Base-by-base conservation (phyloP, 2,797 vertebrate genomes). In the Fundulus diaphanus region DNA sequence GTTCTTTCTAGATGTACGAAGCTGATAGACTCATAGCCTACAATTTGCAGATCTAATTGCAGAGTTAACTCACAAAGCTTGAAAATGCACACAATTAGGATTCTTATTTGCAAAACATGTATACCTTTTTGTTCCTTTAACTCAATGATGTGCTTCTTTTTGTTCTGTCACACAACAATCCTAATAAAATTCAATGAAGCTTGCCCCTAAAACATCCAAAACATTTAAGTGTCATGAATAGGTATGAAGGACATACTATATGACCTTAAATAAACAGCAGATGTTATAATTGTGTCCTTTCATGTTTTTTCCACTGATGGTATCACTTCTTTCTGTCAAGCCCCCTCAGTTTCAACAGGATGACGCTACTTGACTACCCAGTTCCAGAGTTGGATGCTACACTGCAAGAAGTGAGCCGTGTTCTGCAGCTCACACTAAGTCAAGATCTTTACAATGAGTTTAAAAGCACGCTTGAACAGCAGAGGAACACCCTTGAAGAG, bases 401-500 rank as follows among this genome's bases (percentile, higher is more conserved):
- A 8, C 82, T 96, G 80, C 83, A 91, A 70, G 95, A 96, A 84
- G 93, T 92, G 35, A 77, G 89, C 67, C 94, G 95, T 5, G 93
- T 96, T 54, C 91, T 96, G 22, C 94, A 95, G 90, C 95, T 96
- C 75, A 94, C 91, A 54, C 85, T 96, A 73, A 90, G 80, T 72
- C 90, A 95, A 0, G 91, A 95, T 56, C 89, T 88, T 65, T 95
- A 94, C 73, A 72, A 79, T 2, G 87, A 93, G 42, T 96, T 94
- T 82, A 92, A 90, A 87, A 88, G 24, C 37, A 88, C 86, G 0
- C 82, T 96, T 48, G 82, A 87, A 15, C 88, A 94, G 72, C 93
- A 96, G 87, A 91, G 56, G 70, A 90, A 83, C 27, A 72, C 73
- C 16, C 92, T 96, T 37, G 87, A 88, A 61, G 88, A 91, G 3